These are phyloP conservation scores for Peromyscus aztecus DNA, from an alignment of 2,797 vertebrate species.

Conservation along the genomic window DNA sequence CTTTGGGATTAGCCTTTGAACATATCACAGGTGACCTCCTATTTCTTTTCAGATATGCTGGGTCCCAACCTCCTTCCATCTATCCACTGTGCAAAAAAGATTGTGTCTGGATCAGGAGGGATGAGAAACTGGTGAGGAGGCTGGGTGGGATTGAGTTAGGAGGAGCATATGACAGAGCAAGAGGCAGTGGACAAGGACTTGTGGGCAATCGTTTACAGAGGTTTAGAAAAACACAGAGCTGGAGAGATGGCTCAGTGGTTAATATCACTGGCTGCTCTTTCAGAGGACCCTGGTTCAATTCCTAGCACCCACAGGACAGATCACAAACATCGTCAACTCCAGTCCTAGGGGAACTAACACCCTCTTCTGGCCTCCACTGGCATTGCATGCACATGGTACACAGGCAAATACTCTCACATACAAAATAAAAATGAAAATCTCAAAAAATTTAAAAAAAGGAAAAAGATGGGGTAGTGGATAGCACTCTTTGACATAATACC, in stretches of 20 bases:
- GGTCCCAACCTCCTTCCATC: conserved; percentile 44
- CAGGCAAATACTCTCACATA: not conserved
- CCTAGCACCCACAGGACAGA: not conserved
- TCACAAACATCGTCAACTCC: not conserved
- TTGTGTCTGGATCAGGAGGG: conserved; percentile 54
- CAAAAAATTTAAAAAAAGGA: not conserved
- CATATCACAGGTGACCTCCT: not conserved
- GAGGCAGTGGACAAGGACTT: not conserved
- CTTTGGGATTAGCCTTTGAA: not conserved
- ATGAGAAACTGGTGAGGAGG: conserved; percentile 79
- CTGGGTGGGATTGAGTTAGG: not conserved
- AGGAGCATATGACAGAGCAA: not conserved
- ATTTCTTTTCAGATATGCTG: conserved; percentile 74
- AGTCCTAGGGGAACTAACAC: not conserved
- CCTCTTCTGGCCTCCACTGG: not conserved
- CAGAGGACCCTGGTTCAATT: not conserved
- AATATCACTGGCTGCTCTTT: not conserved
- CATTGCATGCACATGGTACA: too few species aligned
- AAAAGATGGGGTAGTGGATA: not conserved
- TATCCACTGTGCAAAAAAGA: conserved; percentile 73
- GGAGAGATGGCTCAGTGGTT: not conserved
- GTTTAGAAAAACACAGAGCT: not conserved
- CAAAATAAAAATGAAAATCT: not conserved
- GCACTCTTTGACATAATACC: not conserved
- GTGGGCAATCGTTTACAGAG: not conserved